Evolutionary conservation across 2,888 invertebrate species (phyloP).

Genomic region (Sipha maydis): DNA sequence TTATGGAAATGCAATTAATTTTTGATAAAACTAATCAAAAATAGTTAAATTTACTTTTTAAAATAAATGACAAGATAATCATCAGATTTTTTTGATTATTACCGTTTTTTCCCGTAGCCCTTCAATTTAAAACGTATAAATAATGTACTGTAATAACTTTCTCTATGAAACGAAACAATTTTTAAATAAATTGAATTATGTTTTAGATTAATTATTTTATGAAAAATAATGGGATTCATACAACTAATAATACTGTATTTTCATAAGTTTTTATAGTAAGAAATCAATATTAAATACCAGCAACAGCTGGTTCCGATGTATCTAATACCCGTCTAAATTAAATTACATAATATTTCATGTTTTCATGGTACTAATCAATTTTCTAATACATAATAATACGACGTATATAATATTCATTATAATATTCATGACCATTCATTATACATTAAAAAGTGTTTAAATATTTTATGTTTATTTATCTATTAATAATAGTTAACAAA

Average conservation of each 20-base stretch:
- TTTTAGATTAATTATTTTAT: neutral
- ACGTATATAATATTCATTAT: neutral
- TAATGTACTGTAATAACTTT: neutral
- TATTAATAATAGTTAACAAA: neutral
- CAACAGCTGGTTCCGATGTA: neutral
- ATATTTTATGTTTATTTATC: neutral
- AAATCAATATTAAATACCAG: neutral
- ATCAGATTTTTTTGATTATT: too few relatives aligned
- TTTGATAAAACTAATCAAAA: too few relatives aligned
- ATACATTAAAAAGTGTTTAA: neutral
- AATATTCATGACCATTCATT: too few relatives aligned
- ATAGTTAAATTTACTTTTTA: too few relatives aligned
- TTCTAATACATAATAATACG: neutral
- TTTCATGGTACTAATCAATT: neutral
- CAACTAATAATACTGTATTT: neutral
- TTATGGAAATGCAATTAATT: too few relatives aligned
- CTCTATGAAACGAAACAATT: neutral
- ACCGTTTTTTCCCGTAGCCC: too few relatives aligned
- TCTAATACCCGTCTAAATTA: neutral
- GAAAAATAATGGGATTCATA: neutral
- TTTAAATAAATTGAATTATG: neutral
- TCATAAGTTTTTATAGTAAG: neutral
- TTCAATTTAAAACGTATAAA: neutral
- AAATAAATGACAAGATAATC: too few relatives aligned
- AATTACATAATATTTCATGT: conserved; percentile 7